A percentile compares a stretch with the other conserved stretches of the same genome.
These are phyloP conservation scores for Ellobium chinense DNA, from an alignment of 2,888 invertebrate species.

Conservation along the genomic window DNA sequence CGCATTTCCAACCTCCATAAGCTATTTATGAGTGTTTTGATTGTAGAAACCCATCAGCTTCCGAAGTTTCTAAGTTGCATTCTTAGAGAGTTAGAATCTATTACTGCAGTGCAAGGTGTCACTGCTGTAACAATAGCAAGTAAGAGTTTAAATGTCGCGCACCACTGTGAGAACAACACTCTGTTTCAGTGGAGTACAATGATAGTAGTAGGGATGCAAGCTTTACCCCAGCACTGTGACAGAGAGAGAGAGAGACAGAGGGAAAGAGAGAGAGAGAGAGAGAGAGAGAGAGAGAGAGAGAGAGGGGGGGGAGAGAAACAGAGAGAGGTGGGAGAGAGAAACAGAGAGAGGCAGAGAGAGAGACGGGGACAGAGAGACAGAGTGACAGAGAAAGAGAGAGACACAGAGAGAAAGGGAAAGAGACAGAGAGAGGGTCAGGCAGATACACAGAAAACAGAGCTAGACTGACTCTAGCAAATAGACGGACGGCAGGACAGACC, in stretches of 20 bases:
- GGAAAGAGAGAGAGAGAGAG: constrained; percentile 2
- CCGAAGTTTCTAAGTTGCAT: no score
- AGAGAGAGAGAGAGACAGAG: neutral
- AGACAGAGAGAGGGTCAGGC: neutral
- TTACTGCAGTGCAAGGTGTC: neutral
- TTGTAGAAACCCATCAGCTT: no score
- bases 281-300: constrained; percentile 22
- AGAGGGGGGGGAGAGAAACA: neutral
- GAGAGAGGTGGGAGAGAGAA: neutral
- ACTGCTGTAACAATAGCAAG: neutral
- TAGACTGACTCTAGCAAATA: no score
- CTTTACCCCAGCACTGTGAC: neutral
- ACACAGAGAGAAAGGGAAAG: neutral
- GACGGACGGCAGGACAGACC: no score
- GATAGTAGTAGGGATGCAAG: neutral
- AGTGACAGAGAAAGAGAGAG: neutral
- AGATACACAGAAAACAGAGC: neutral
- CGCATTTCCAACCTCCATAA: no score
- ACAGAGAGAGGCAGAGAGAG: neutral
- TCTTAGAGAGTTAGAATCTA: no score
- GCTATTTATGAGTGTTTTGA: no score
- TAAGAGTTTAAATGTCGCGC: neutral
- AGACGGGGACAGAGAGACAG: neutral
- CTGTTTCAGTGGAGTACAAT: neutral
- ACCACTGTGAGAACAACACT: neutral